These are phyloP conservation scores for Lanius ludovicianus DNA, from an alignment of 2,113 vertebrate genomes.

Conservation along the genomic window DNA sequence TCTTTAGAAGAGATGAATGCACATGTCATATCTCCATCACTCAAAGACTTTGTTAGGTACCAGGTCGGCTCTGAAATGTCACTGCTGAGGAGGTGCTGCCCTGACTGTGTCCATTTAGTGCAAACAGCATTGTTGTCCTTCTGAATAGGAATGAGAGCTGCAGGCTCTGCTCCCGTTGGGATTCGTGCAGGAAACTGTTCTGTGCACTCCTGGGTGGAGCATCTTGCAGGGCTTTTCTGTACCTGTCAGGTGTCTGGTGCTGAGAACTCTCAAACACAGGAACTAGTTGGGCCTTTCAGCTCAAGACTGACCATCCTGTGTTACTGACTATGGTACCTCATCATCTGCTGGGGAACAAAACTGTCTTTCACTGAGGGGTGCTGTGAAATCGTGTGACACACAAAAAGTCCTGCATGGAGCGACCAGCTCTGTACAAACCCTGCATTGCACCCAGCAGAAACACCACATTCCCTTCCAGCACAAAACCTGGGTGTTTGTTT, in stretches of 20 bases:
- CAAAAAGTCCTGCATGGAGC: neutral
- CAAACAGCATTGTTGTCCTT: neutral
- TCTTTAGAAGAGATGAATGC: constrained; percentile 12
- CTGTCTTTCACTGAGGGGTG: neutral
- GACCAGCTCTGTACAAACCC: neutral
- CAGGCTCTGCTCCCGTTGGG: neutral
- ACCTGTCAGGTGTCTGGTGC: neutral
- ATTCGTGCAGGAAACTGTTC: neutral
- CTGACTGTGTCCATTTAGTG: neutral
- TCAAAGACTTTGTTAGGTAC: neutral
- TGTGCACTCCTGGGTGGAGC: neutral
- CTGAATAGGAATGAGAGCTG: neutral
- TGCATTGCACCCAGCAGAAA: neutral
- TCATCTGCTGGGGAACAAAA: neutral
- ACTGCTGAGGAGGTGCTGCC: neutral
- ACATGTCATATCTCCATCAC: neutral
- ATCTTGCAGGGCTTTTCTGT: neutral
- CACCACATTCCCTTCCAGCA: fast-evolving
- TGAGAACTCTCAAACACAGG: neutral
- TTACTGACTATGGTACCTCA: neutral
- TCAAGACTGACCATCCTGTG: neutral
- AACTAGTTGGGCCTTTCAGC: neutral
- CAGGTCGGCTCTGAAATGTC: neutral
- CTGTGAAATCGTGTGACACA: neutral
- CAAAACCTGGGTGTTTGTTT: neutral